Base-by-base conservation (phyloP, 2,113 vertebrate genomes). In the Brachypodius melanocephalos region DNA sequence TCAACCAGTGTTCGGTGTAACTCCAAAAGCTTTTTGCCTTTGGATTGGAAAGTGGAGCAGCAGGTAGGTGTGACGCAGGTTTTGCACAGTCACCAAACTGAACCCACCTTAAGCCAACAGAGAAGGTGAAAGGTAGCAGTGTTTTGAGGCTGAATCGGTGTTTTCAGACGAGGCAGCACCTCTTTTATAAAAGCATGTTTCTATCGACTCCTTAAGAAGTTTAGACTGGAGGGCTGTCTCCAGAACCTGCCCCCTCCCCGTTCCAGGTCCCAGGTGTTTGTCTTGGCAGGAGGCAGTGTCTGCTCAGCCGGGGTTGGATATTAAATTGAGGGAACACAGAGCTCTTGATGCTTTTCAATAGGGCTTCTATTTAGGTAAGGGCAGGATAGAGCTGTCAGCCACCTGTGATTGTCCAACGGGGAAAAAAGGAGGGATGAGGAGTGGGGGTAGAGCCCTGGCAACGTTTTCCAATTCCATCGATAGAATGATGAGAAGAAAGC, bases 61-160 rank as follows among this genome's bases (percentile, higher is more conserved):
- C 98, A 98, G 98, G 98, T 98, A 98, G 98, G 93, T 89, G 98
- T 99, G 99, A 99, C 98, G 99, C 98, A 99, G 98, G 98, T 98
- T 98, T 97, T 97, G 97, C 98, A 98, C 97, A 96, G 98, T 98
- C 98, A 96, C 93, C 96, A 96, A 98, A 95, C 98, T 94, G 98
- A 98, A 98, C 98, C 98, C 98, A 98, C 98, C 98, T 99, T 99
- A 97, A 98, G 97, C 98, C 97, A 99, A 99, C 98, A 98, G 90
- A 31, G 91, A 95, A 96, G 97, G 97, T 99, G 99, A 99, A 99
- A 99, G 99, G 98, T 98, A 82, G 97, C 96, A 98, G 98, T 99
- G 99, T 99, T 96, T 89, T 40, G 97, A 80, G 61, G 46, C 97
- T 98, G 95, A 98, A 98, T 98, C 95, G 93, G 97, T 71, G 98